phyloP scores from a whole-genome alignment of 2,797 vertebrate species.

The Melanotaenia maccullochi region DNA sequence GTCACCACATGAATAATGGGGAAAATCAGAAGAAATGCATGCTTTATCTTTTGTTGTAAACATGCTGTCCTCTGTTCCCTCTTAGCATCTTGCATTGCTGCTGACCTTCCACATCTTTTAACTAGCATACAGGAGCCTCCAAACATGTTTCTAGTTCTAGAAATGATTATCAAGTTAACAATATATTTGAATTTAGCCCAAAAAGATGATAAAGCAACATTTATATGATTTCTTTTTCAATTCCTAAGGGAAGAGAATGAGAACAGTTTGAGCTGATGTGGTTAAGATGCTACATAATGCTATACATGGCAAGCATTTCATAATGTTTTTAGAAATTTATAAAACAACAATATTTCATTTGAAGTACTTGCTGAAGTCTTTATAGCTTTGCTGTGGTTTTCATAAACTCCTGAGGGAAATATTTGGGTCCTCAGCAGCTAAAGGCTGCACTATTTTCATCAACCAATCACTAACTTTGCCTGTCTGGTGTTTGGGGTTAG shows the following conservation, averaged over 20 bases:
- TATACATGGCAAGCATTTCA: not conserved
- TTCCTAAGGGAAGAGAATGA: not conserved
- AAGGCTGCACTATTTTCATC: constrained; percentile 12
- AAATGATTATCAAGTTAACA: not conserved
- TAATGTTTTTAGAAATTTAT: not conserved
- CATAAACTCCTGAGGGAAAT: constrained; percentile 4
- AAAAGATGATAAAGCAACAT: not conserved
- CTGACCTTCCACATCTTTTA: not conserved
- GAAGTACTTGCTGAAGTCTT: not conserved
- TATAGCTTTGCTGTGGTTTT: not conserved
- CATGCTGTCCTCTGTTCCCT: no score
- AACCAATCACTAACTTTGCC: not conserved
- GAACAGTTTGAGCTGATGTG: not conserved
- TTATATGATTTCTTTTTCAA: not conserved
- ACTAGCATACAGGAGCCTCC: not conserved
- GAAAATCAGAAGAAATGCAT: no score
- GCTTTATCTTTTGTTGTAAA: no score
- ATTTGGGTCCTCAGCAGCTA: not conserved
- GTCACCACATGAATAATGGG: no score
- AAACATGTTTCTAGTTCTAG: no score
- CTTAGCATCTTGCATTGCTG: not conserved
- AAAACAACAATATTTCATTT: constrained; percentile 1
- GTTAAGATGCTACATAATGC: not conserved
- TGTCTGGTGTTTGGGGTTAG: not conserved
- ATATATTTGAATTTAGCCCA: not conserved